These are phyloP conservation scores for Chromis chromis DNA, from an alignment of 2,797 vertebrate species.

Conservation along the genomic window DNA sequence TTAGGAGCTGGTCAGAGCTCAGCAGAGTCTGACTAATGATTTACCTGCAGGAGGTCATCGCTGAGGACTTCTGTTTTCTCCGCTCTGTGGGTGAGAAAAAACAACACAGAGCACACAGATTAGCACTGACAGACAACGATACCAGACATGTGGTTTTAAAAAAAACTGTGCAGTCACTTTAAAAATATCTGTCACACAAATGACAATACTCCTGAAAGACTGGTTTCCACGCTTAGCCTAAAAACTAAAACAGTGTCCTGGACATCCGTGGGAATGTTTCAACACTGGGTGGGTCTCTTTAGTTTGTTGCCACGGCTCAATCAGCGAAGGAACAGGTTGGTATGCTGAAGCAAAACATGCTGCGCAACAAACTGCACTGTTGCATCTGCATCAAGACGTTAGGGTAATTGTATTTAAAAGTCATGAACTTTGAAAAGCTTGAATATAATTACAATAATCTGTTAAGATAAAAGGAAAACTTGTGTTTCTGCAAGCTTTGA, in stretches of 20 bases:
- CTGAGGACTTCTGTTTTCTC: slow-evolving; percentile 99
- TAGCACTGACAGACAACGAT: slow-evolving; percentile 41
- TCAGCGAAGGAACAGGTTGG: slow-evolving; percentile 12
- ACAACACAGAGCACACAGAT: slow-evolving; percentile 60
- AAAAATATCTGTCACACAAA: slow-evolving; percentile 37
- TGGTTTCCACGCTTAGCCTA: slow-evolving; percentile 16
- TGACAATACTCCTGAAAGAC: slow-evolving; percentile 22
- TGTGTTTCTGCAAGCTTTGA: slow-evolving; percentile 16
- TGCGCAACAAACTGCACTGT: neutral
- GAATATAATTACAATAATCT: no score
- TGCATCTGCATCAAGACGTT: neutral
- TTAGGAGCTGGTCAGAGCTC: slow-evolving; percentile 11
- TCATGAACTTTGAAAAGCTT: neutral
- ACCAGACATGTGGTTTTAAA: slow-evolving; percentile 19
- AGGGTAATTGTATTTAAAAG: neutral
- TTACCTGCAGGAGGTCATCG: slow-evolving; percentile 98
- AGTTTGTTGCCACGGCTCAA: slow-evolving; percentile 32
- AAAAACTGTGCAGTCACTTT: neutral
- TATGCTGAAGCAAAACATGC: slow-evolving; percentile 19
- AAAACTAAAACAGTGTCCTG: neutral
- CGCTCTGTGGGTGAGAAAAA: slow-evolving; percentile 87
- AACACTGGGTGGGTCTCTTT: slow-evolving; percentile 23
- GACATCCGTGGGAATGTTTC: slow-evolving; percentile 34
- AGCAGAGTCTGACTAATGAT: slow-evolving; percentile 60
- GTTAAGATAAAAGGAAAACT: no score